Evolutionary conservation across 2,797 vertebrate species (phyloP), one percentile per base, ranked within the genome.

Genomic region (Nothura maculosa): DNA sequence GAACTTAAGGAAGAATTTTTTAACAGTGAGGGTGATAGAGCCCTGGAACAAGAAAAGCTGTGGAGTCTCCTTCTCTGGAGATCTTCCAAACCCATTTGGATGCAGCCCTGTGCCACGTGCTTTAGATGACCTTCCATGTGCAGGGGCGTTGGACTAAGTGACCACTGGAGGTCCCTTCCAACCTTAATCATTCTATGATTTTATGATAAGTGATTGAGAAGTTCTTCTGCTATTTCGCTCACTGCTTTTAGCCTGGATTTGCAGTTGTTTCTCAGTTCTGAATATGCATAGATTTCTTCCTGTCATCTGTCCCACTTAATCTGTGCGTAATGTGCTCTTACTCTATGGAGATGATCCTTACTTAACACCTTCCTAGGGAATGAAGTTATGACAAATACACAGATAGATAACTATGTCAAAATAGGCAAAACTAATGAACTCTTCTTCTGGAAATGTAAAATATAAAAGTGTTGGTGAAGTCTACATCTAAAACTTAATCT

Each of bases 241-340:
- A 32, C 21, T 68, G 32, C 25, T 68, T 8, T 30, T 47, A 3
- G 22, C 38, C 20, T 38, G 70, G n/a, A 79, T 1, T 22, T 28
- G 18, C 21, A 43, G 24, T 45, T 81, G 8, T 77, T 77, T 16
- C 10, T 25, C 36, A 74, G 20, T 3, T 28, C 6, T 6, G 15
- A 27, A 20, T 12, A 30, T 10, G 16, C 0, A 0, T 6, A 66
- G 54, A 12, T 90, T 70, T 77, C 22, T 67, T 5, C 5, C 45
- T 85, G 20, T 43, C 66, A 85, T 15, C 10, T 77, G 24, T 14
- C 20, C 30, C 55, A 10, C 45, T 73, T 69, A 75, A 50, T 4
- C 19, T 54, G 24, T 0, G 3, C 28, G 21, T 68, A 36, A 16
- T 4, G 0, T 19, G 36, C 1, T 67, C 10, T 28, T 16, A 28